phyloP scores from a whole-genome alignment of 2,888 invertebrate species.

The Rhabditophanes sp. region DNA sequence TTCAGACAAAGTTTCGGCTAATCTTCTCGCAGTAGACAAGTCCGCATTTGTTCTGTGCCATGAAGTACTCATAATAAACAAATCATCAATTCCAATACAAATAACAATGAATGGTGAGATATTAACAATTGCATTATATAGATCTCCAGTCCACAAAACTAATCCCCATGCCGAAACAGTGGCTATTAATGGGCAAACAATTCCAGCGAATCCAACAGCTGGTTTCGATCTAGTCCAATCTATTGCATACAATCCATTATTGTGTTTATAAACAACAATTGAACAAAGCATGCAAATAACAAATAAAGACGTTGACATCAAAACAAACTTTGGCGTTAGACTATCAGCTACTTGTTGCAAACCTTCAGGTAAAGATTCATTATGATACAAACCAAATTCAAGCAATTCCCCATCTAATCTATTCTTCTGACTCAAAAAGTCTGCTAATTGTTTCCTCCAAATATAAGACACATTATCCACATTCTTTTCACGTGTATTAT shows the following conservation, averaged over 20 bases:
- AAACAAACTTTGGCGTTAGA: conserved; percentile 15
- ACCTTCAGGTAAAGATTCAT: conserved; percentile 37
- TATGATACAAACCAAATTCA: conserved; percentile 39
- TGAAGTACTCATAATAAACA: conserved; percentile 86
- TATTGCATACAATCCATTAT: conserved; percentile 22
- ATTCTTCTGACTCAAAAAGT: conserved; percentile 22
- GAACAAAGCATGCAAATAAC: conserved; percentile 32
- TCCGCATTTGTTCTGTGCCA: conserved; percentile 68
- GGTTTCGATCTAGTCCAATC: conserved; percentile 41
- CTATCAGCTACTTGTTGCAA: conserved; percentile 26
- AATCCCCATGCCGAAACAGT: conserved; percentile 35
- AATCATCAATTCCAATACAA: conserved; percentile 76
- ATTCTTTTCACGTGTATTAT: conserved; percentile 35
- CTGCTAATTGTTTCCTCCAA: conserved; percentile 30
- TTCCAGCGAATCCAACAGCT: conserved; percentile 28
- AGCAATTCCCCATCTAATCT: conserved; percentile 22
- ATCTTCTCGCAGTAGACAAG: conserved; percentile 48
- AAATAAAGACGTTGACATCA: conserved; percentile 24
- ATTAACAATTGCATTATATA: conserved; percentile 42
- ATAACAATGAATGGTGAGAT: conserved; percentile 40
- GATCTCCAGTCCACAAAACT: conserved; percentile 32
- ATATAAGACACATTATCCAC: conserved; percentile 23
- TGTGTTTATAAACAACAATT: conserved; percentile 32
- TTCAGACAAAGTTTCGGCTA: conserved; percentile 73
- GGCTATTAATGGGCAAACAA: conserved; percentile 35